phyloP scores from a whole-genome alignment of 2,113 vertebrate genomes.

The Anolis sagrei region DNA sequence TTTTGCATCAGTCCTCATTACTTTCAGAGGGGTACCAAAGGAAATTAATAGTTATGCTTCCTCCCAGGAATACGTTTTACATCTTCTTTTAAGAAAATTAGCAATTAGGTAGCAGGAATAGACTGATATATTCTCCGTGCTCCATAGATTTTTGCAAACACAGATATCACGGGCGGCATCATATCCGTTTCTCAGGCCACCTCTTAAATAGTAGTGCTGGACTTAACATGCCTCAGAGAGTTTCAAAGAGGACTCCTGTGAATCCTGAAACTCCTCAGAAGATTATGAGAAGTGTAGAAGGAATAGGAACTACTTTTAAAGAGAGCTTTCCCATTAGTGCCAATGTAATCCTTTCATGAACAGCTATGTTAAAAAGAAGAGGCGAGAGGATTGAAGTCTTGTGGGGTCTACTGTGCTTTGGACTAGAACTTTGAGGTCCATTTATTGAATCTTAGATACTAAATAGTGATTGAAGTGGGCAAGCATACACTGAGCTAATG shows the following conservation, averaged over 20 bases:
- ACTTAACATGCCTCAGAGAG: slow-evolving; percentile 28
- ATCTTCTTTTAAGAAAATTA: slow-evolving; percentile 67
- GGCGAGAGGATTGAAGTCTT: no score
- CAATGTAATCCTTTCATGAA: background rate
- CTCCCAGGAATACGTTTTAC: slow-evolving; percentile 62
- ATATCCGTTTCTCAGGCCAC: slow-evolving; percentile 40
- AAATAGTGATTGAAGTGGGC: no score
- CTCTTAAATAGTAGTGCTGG: slow-evolving; percentile 11
- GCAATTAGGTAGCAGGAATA: slow-evolving; percentile 52
- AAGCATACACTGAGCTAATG: no score
- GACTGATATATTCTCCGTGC: slow-evolving; percentile 21
- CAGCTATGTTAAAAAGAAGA: no score
- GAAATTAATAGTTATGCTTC: slow-evolving; percentile 65
- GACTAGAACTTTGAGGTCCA: no score
- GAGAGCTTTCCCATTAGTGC: no score
- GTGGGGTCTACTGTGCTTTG: no score
- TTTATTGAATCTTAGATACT: no score
- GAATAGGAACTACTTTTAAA: background rate
- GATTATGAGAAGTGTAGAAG: background rate
- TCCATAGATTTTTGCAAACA: slow-evolving; percentile 31
- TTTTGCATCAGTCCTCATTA: background rate
- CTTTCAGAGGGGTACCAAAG: slow-evolving; percentile 19
- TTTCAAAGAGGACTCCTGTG: slow-evolving; percentile 26
- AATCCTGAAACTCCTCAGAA: background rate
- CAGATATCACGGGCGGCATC: slow-evolving; percentile 23